Base-by-base conservation (phyloP, 2,113 vertebrate genomes). In the Solea solea region DNA sequence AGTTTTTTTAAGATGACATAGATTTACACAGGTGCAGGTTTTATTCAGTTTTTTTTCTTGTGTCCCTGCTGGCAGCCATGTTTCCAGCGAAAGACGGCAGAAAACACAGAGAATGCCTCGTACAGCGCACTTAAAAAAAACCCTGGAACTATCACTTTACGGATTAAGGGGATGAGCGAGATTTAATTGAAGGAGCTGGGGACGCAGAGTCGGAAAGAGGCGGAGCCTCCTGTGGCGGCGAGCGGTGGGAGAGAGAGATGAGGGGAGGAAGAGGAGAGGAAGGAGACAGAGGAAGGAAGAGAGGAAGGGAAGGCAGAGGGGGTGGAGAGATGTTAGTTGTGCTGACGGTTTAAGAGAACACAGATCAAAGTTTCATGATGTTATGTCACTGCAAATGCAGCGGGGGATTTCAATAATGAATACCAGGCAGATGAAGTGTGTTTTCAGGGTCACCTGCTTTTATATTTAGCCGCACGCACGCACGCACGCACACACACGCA, bases 311-410 rank as follows among this genome's bases (percentile, higher is more conserved):
- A 52, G 69, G 21, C 16, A 62, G 59, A 57, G 0, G 7, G 54
- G 76, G 82, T 21, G 21, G 21, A 21, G 69, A 82, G 83, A 88
- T 66, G 81, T 87, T 84, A 87, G 81, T 46, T 74, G 78, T 84
- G 82, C 79, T 91, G 91, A 91, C 85, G 81, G 82, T 89, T 90
- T 86, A 87, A 87, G 85, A 85, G 83, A 79, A 78, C 72, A 59
- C 76, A 81, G 82, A 91, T 91, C 87, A 91, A 91, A 89, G 73
- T 91, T 89, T 91, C 81, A 93, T 91, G 87, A 72, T 72, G 89
- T 89, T 90, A 87, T 91, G 89, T 92, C 90, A 90, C 85, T 16
- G 81, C 82, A 73, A 81, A 84, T 62, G 84, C 76, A 71, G 21
- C 21, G 21, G 74, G 60, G 66, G 63, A 64, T 60, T 72, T 91